A percentile compares a stretch with the other conserved stretches of the same genome.
Conservation (phyloP, 2,888 invertebrate species). For the Aleiodes testaceus region DNA sequence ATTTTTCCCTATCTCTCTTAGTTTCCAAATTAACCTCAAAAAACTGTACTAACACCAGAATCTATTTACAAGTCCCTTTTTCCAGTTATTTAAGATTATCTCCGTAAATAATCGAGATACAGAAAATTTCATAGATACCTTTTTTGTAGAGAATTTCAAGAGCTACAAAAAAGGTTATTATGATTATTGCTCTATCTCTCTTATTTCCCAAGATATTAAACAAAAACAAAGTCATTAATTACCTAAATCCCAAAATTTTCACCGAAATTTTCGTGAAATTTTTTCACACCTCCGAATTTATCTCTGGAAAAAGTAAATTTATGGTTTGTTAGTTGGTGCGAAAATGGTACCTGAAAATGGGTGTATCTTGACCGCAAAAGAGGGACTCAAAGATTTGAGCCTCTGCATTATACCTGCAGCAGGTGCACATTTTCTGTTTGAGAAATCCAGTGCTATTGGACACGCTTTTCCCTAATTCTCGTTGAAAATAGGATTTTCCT, state of each 20-base stretch:
- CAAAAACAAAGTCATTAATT: too few species aligned
- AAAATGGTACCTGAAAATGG: constrained; percentile 31
- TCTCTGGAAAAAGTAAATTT: not conserved
- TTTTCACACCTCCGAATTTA: constrained; percentile 9
- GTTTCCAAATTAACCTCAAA: too few species aligned
- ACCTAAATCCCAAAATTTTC: not conserved
- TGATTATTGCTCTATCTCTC: too few species aligned
- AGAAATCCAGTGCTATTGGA: constrained; percentile 8
- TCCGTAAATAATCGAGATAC: too few species aligned
- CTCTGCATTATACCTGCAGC: constrained; percentile 44
- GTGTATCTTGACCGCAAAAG: constrained; percentile 49
- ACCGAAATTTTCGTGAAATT: not conserved
- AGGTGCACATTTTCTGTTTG: constrained; percentile 43
- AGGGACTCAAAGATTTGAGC: constrained; percentile 29
- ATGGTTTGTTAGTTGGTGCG: constrained; percentile 34
- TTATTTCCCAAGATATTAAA: too few species aligned
- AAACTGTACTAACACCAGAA: too few species aligned
- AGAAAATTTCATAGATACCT: not conserved
- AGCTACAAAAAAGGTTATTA: not conserved
- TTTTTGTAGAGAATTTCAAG: not conserved
- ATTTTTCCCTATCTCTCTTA: too few species aligned
- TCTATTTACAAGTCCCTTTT: too few species aligned
- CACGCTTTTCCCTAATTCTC: constrained; percentile 15
- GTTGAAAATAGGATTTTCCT: constrained; percentile 10
- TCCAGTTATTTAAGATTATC: not conserved